These are phyloP conservation scores for Ochotona princeps DNA, from an alignment of 2,113 vertebrate species.

Conservation along the genomic window DNA sequence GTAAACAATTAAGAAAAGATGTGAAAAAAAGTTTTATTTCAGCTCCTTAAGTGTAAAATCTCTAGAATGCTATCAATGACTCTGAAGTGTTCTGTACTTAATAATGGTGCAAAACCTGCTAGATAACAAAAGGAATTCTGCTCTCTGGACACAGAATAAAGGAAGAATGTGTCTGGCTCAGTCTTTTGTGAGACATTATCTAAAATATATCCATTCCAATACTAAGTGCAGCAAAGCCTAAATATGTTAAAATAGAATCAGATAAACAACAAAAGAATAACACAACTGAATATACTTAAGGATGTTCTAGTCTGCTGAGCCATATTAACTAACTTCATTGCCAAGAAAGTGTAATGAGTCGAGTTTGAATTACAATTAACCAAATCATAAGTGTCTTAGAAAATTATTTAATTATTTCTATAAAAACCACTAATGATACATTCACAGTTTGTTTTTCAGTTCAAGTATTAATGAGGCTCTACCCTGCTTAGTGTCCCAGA, in stretches of 20 bases:
- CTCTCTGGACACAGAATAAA: not conserved
- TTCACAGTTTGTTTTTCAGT: not conserved
- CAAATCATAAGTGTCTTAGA: not conserved
- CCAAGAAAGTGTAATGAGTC: not conserved
- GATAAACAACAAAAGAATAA: not conserved
- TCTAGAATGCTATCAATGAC: not conserved
- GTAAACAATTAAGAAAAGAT: not conserved
- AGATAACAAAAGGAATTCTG: not conserved
- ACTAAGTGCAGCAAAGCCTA: not conserved
- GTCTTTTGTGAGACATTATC: not conserved
- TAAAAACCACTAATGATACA: not conserved
- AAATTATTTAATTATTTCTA: constrained; percentile 40
- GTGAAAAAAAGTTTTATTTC: not conserved
- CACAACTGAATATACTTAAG: not conserved
- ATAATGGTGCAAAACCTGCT: not conserved
- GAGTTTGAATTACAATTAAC: not conserved
- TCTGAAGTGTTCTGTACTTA: not conserved
- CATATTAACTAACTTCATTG: not conserved
- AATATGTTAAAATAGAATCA: not conserved
- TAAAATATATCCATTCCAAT: not conserved
- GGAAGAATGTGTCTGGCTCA: not conserved
- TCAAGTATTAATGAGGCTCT: too few species aligned
- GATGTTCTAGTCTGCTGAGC: not conserved
- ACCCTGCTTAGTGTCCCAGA: too few species aligned
- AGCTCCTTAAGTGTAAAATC: not conserved